Evolutionary conservation across 2,113 vertebrate species (phyloP), one percentile per base, ranked within the genome.

Genomic region (Taurulus bubalis): DNA sequence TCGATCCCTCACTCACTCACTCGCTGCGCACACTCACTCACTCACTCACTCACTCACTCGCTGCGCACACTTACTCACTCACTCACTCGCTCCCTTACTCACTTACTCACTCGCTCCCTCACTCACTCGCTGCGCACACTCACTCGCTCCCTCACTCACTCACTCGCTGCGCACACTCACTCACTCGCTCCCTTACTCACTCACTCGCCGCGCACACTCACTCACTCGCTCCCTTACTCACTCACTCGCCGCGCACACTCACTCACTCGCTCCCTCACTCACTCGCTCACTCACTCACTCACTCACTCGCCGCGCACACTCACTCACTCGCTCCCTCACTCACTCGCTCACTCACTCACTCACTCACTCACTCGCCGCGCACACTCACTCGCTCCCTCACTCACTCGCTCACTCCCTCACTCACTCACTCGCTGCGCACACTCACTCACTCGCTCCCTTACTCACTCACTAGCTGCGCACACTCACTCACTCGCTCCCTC

Each of bases 31-130:
- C 34, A 34, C 34, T 34, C 34, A 6, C 34, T 34, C 34, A 2
- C 34, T 34, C 34, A 34, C 34, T 34, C 5, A 4, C 34, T 34
- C 34, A 1, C 34, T 34, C 34, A 34, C 34, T 34, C 34, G 5
- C 34, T n/a, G n/a, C n/a, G n/a, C n/a, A n/a, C 55, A 1, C 55
- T 14, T 2, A 2, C 51, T 5, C n/a, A 2, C 49, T 11, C 12
- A 4, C 34, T 34, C 24, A 79, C 70, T 58, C 24, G 79, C 51
- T 75, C 59, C 49, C 55, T 71, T 71, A 77, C 60, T 3, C 34
- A 32, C 9, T 8, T 8, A 1, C 36, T 38, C 30, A 1, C 51
- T 10, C 8, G 9, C 51, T 5, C n/a, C 34, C 34, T 34, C 12
- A 34, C 6, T 34, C 24, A 15, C 68, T 34, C 75, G 75, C 70